Evolutionary conservation across 2,113 vertebrate genomes (phyloP), one percentile per base, ranked within the genome.

Genomic region (Silurus glanis): DNA sequence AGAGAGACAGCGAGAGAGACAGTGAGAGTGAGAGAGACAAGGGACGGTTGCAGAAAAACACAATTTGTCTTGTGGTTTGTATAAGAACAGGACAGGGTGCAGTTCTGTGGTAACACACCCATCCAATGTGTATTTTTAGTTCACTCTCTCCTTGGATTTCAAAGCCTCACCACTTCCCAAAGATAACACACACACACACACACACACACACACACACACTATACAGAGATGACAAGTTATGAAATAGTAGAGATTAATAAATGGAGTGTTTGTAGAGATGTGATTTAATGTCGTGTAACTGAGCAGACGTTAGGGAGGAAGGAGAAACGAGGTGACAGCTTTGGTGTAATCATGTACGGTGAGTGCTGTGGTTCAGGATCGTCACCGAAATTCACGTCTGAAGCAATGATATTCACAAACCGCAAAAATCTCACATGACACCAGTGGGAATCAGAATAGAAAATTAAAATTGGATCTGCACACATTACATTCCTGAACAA

Each of bases 11-110:
- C 6, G 59, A 1, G 61, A 62, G 61, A 62, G 6, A 62, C 17
- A 23, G 61, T 1, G 61, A 62, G 59, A 85, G 56, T 8, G 13
- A 16, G 56, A 14, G 1, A 16, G 56, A 16, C 13, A 37, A 37
- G 37, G 37, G 37, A 37, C 37, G 37, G 37, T 74, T 84, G 87
- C 83, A 83, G 85, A 89, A 88, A 76, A 82, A 86, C 88, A 85
- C 55, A 80, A 91, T 90, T 89, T 89, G 85, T 89, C 85, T 83
- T 89, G 87, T 19, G 85, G 85, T 89, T 85, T 89, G 87, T 37
- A 78, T 62, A 37, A 88, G 88, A 89, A 80, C 90, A 78, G 89
- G 85, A 88, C 89, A 86, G 67, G 76, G 86, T 80, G 49, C 55
- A 62, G 74, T 56, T 49, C 53, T 78, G 80, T 45, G 28, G 83